A percentile compares a stretch with the other conserved stretches of the same genome.
Evolutionary conservation across 2,888 invertebrate species (phyloP).

Genomic region (Epinotia nisella): DNA sequence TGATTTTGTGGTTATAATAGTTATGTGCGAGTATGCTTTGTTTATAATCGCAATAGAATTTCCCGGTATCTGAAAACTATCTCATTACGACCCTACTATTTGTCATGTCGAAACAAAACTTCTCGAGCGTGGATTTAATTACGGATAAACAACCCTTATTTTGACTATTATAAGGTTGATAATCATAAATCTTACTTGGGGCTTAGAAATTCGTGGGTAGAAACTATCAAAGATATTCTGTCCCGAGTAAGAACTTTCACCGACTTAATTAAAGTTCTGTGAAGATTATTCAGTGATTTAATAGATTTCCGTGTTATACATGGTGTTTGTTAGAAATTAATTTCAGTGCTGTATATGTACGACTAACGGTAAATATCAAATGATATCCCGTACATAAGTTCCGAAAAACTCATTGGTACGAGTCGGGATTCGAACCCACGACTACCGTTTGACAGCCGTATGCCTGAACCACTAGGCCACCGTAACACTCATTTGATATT

Average conservation of each 20-base stretch:
- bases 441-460: no score
- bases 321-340: slow-evolving; percentile 62
- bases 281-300: slow-evolving; percentile 47
- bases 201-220: slow-evolving; percentile 27
- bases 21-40: background rate
- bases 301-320: slow-evolving; percentile 51
- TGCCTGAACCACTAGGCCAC: no score
- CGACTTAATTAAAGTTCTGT: slow-evolving; percentile 72
- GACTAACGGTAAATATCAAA: no score
- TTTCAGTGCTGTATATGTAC: slow-evolving; percentile 45
- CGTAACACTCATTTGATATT: no score
- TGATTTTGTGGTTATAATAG: no score
- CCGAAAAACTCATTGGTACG: no score
- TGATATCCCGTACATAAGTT: no score
- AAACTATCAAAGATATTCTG: slow-evolving; percentile 35
- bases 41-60: slow-evolving; percentile 21
- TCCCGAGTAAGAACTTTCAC: slow-evolving; percentile 58
- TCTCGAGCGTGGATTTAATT: slow-evolving; percentile 17
- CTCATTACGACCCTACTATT: slow-evolving; percentile 29
- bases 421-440: no score
- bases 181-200: slow-evolving; percentile 12
- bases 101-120: slow-evolving; percentile 35
- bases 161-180: slow-evolving; percentile 1
- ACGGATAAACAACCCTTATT: slow-evolving; percentile 3
- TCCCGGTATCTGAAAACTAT: slow-evolving; percentile 12